These are phyloP conservation scores for Corythoichthys haematopterus DNA, from an alignment of 2,113 vertebrate genomes.

Conservation along the genomic window DNA sequence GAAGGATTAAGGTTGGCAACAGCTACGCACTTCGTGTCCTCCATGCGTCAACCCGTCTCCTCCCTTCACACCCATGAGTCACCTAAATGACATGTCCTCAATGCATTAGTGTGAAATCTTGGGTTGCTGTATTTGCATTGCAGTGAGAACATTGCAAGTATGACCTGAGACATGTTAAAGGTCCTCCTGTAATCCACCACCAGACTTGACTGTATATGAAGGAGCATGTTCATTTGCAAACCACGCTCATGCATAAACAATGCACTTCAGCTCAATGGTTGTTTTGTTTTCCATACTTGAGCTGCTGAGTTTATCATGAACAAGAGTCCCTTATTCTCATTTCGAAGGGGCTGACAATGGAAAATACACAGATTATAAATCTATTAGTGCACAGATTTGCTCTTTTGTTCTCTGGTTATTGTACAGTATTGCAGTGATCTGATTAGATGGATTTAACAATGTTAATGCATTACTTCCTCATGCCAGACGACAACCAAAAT, in stretches of 20 bases:
- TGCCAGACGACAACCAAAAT: background rate
- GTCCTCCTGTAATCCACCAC: background rate
- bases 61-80: background rate
- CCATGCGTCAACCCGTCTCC: background rate
- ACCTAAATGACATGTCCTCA: background rate
- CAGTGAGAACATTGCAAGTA: background rate
- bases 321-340: background rate
- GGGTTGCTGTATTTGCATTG: background rate
- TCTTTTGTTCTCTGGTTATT: background rate
- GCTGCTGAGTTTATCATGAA: background rate
- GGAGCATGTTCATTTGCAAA: slow-evolving; percentile 1
- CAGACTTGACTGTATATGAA: background rate
- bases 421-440: background rate
- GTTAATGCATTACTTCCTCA: background rate
- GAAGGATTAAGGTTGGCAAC: background rate
- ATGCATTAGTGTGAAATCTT: background rate
- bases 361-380: background rate
- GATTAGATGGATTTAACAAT: background rate
- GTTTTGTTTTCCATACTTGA: background rate
- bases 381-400: background rate
- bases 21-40: background rate
- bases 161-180: background rate
- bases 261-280: background rate
- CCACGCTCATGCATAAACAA: background rate
- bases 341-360: background rate